Evolutionary conservation across 2,888 invertebrate species (phyloP), one percentile per base, ranked within the genome.

Genomic region (Drosophila paranaensis): DNA sequence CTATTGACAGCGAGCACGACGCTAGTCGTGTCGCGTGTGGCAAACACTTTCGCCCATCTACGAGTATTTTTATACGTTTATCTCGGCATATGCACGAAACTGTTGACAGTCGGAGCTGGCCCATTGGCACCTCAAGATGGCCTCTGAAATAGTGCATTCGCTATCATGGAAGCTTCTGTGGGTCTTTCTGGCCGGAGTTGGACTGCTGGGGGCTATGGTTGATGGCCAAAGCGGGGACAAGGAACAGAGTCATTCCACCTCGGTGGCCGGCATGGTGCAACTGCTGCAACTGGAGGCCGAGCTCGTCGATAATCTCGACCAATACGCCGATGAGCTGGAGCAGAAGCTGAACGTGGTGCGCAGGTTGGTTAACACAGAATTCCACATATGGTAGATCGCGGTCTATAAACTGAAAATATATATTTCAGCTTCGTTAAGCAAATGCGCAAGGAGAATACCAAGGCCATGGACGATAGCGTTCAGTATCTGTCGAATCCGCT

Each of bases 401-500:
- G 16, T 33, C 33, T 37, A 33, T n/a, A 27, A 54, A 16, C 9
- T 3, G 0, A 13, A 45, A 6, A 20, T 25, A 20, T 25, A 2
- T 3, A n/a, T 3, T 0, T 10, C 58, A 91, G 91, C 43, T 89
- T 79, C 50, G 64, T 86, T 5, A 14, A 61, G 5, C 71, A 74
- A 27, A 76, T 91, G 75, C 76, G 79, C 8, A 48, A 25, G 10
- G 91, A 90, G 53, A 91, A 74, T 33, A 27, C 58, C 0, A 82
- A 68, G 53, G 89, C 88, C 0, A 16, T 54, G 0, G 30, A 45
- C 0, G 67, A 89, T 13, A 71, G 77, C 0, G 89, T 83, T 11
- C 61, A 74, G 1, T 92, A 91, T 70, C 54, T 92, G 3, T 79
- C 81, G 46, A 92, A 92, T 74, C 92, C 91, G 0, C 54, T 92